These are phyloP conservation scores for Parapsyche elsis DNA, from an alignment of 1,140 invertebrate species.

Conservation along the genomic window DNA sequence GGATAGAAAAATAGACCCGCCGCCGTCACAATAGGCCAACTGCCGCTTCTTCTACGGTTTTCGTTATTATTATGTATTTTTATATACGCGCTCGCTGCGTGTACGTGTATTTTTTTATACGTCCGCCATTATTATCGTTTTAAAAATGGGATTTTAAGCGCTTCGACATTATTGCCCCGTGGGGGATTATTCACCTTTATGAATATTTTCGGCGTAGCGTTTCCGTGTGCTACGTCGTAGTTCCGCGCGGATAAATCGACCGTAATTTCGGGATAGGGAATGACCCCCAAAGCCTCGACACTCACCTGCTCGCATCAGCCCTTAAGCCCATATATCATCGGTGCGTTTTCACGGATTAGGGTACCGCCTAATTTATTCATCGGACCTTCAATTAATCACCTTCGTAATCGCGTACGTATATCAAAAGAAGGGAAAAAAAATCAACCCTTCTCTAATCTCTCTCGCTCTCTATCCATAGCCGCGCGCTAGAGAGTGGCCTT, in stretches of 20 bases:
- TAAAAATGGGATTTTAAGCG: conserved; percentile 56
- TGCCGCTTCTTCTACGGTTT: not conserved
- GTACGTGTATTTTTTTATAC: not conserved
- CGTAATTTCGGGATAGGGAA: conserved; percentile 19
- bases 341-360: conserved; percentile 13
- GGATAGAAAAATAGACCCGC: not conserved
- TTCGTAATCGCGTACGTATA: conserved; percentile 9
- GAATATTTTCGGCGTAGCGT: conserved; percentile 44
- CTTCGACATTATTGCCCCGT: conserved; percentile 53
- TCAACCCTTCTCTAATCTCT: not conserved
- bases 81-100: not conserved
- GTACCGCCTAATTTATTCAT: conserved; percentile 35
- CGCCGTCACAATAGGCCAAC: not conserved
- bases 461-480: not conserved
- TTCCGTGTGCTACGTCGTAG: conserved; percentile 17
- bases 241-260: conserved; percentile 33
- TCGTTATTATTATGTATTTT: not conserved
- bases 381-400: conserved; percentile 23
- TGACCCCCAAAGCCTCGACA: conserved; percentile 30
- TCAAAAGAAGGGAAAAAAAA: not conserved
- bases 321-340: conserved; percentile 31
- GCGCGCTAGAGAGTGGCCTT: not conserved
- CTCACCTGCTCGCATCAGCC: conserved; percentile 36
- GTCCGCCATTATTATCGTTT: conserved; percentile 47
- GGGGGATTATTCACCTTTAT: conserved; percentile 54